Conservation (phyloP, 2,888 invertebrate species). For the Acanthosepion lycidas region DNA sequence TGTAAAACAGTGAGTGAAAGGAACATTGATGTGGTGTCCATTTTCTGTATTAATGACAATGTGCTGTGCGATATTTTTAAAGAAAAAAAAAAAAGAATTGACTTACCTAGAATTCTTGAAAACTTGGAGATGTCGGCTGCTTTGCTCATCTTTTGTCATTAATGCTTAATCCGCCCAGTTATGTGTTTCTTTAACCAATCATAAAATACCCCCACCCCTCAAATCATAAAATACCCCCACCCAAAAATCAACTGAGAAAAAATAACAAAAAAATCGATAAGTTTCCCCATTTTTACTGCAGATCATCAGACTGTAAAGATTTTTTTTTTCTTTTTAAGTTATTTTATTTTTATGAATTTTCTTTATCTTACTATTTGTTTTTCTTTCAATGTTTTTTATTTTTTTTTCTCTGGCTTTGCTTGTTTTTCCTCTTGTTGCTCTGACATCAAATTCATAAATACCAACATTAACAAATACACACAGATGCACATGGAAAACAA, state of each 20-base stretch:
- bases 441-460: background rate
- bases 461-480: background rate
- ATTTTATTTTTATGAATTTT: background rate
- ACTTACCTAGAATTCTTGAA: background rate
- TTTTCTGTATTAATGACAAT: background rate
- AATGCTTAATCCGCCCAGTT: conserved; percentile 1
- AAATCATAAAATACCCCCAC: background rate
- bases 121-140: background rate
- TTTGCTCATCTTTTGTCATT: background rate
- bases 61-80: background rate
- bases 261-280: background rate
- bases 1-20: background rate
- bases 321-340: background rate
- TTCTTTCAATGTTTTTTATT: background rate
- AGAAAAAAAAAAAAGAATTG: background rate
- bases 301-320: background rate
- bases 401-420: background rate
- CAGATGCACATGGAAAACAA: background rate
- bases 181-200: background rate
- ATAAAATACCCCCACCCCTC: background rate
- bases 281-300: background rate
- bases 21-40: background rate
- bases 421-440: background rate
- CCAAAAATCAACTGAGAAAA: background rate
- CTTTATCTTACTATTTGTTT: background rate